A percentile compares a stretch with the other conserved stretches of the same genome.
phyloP scores from a whole-genome alignment of 2,888 invertebrate species.

The Eristalis tenax region DNA sequence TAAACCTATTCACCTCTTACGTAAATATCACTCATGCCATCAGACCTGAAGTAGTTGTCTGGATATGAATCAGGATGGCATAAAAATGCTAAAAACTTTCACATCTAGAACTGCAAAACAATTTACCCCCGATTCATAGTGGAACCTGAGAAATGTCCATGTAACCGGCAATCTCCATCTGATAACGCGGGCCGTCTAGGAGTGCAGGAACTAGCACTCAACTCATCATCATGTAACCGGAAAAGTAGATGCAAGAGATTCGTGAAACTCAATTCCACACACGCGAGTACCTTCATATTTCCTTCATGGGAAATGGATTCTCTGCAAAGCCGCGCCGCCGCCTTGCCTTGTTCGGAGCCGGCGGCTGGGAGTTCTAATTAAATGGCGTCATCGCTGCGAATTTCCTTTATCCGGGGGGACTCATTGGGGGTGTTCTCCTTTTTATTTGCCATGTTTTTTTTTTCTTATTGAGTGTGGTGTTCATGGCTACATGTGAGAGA shows the following conservation, averaged over 20 bases:
- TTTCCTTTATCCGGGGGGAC: slow-evolving; percentile 24
- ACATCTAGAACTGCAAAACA: not conserved
- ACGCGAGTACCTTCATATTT: slow-evolving; percentile 41
- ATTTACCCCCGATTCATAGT: not conserved
- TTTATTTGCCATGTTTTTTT: not conserved
- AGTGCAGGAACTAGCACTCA: not conserved
- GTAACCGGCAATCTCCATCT: not conserved
- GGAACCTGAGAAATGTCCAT: not conserved
- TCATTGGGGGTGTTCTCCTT: not conserved
- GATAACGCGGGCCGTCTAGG: not conserved
- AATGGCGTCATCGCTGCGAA: slow-evolving; percentile 65
- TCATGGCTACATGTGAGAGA: slow-evolving; percentile 57
- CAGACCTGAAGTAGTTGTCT: not conserved
- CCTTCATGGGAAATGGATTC: slow-evolving; percentile 67
- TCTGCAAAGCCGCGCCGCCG: too few relatives aligned
- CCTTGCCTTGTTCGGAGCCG: not conserved
- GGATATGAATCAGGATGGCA: not conserved
- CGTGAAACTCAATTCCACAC: slow-evolving; percentile 49
- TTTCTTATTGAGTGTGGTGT: slow-evolving; percentile 31
- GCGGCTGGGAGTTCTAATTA: slow-evolving; percentile 47
- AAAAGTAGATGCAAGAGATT: slow-evolving; percentile 41
- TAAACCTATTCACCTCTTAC: too few relatives aligned
- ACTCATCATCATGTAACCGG: not conserved
- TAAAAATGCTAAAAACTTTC: not conserved
- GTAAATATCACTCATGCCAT: too few relatives aligned